A percentile compares a stretch with the other conserved stretches of the same genome.
These are phyloP conservation scores for Acrossocheilus wenchowensis DNA, from an alignment of 2,797 vertebrate genomes.

Conservation along the genomic window DNA sequence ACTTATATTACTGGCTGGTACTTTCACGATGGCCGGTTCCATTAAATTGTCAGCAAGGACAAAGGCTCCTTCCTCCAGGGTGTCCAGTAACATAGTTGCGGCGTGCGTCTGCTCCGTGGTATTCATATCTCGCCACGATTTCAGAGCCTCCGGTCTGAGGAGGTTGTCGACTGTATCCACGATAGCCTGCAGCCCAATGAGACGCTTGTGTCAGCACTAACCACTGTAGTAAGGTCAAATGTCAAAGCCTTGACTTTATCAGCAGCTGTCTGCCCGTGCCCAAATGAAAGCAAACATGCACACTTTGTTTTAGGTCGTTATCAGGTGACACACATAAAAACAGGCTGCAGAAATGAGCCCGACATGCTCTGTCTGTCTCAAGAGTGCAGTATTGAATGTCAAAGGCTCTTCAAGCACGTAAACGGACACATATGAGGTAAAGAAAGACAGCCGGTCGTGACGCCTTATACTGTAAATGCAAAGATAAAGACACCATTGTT, in stretches of 20 bases:
- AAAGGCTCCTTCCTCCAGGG: conserved; percentile 96
- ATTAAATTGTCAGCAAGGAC: conserved; percentile 98
- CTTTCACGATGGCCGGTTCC: conserved; percentile 94
- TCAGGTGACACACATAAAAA: conserved; percentile 49
- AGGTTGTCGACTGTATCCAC: conserved; percentile 99
- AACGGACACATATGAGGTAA: conserved; percentile 34
- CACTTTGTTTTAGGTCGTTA: conserved; percentile 47
- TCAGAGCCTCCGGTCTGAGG: conserved; percentile 92
- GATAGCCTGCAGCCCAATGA: conserved; percentile 85
- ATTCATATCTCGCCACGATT: conserved; percentile 99
- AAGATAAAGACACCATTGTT: conserved; percentile 30
- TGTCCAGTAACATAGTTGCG: conserved; percentile 98
- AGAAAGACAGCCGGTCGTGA: conserved; percentile 35
- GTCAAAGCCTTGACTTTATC: conserved; percentile 44
- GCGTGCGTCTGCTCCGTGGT: conserved; percentile 96
- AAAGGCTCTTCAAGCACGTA: conserved; percentile 35
- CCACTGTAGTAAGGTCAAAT: conserved; percentile 49
- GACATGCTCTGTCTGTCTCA: conserved; percentile 42
- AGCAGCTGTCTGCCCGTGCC: conserved; percentile 26
- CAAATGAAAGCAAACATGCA: conserved; percentile 54
- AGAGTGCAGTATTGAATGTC: conserved; percentile 44
- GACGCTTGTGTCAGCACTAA: conserved; percentile 53
- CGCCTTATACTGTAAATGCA: background rate
- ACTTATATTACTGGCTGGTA: conserved; percentile 98
- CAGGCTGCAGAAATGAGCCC: conserved; percentile 42